Evolutionary conservation across 2,113 vertebrate genomes (phyloP).

Genomic region (Scomber colias): DNA sequence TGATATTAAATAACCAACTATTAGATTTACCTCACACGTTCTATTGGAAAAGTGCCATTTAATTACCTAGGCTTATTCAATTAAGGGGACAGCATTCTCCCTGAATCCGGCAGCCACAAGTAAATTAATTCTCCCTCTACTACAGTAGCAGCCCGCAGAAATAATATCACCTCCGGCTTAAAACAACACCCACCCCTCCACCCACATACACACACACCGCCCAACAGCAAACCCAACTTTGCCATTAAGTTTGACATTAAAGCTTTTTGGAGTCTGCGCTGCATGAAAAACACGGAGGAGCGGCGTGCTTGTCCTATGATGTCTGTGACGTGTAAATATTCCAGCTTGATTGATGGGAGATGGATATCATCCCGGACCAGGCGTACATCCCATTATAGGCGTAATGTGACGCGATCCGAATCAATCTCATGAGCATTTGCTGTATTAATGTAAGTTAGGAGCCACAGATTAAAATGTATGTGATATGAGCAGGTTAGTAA

Average conservation of each 20-base stretch:
- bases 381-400: conserved; percentile 66
- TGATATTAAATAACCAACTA: conserved; percentile 99
- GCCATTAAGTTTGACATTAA: conserved; percentile 50
- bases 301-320: conserved; percentile 24
- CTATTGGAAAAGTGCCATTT: conserved; percentile 99
- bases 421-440: conserved; percentile 72
- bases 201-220: too few relatives aligned
- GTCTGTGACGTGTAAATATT: conserved; percentile 38
- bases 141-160: conserved; percentile 69
- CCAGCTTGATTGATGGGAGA: conserved; percentile 65
- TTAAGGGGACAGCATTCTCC: conserved; percentile 94
- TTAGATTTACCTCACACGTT: conserved; percentile 99
- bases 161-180: conserved; percentile 77
- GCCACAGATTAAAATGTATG: conserved; percentile 72
- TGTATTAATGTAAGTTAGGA: conserved; percentile 64
- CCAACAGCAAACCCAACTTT: conserved; percentile 55
- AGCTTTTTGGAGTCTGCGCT: conserved; percentile 42
- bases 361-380: conserved; percentile 65
- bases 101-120: conserved; percentile 92
- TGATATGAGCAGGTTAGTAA: conserved; percentile 71
- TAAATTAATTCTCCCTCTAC: conserved; percentile 90
- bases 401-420: conserved; percentile 72
- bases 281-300: conserved; percentile 13
- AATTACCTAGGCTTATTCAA: conserved; percentile 99
- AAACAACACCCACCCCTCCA: conserved; percentile 65